Conservation (phyloP, 2,797 vertebrate genomes). For the Garrulus glandarius region DNA sequence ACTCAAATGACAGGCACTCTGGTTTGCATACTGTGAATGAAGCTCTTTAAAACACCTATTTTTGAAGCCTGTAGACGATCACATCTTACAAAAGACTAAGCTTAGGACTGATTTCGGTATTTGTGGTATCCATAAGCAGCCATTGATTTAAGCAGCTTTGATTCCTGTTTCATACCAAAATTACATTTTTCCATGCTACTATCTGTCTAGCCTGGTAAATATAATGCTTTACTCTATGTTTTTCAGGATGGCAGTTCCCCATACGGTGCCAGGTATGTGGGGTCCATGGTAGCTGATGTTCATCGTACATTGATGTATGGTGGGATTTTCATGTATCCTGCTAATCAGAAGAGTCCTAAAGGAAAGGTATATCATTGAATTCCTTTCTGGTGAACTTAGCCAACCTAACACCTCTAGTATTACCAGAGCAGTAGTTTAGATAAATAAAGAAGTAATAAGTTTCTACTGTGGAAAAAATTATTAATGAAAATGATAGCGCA, state of each 20-base stretch:
- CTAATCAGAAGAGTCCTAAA: slow-evolving; percentile 95
- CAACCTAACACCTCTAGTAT: not conserved
- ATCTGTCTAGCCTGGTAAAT: not conserved
- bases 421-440: not conserved
- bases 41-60: not conserved
- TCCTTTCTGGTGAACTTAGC: not conserved
- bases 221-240: not conserved
- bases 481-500: not conserved
- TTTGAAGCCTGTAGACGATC: not conserved
- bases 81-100: not conserved
- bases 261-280: slow-evolving; percentile 91
- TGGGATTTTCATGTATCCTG: slow-evolving; percentile 97
- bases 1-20: not conserved
- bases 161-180: not conserved
- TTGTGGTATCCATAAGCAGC: not conserved
- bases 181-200: not conserved
- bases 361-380: slow-evolving; percentile 84
- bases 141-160: not conserved
- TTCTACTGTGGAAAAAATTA: not conserved
- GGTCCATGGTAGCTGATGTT: slow-evolving; percentile 96
- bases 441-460: not conserved
- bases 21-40: not conserved
- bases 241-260: slow-evolving; percentile 89
- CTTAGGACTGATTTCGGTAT: not conserved
- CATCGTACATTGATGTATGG: slow-evolving; percentile 94